Conservation (phyloP, 2,113 vertebrate species). For the Chloropsis hardwickii region DNA sequence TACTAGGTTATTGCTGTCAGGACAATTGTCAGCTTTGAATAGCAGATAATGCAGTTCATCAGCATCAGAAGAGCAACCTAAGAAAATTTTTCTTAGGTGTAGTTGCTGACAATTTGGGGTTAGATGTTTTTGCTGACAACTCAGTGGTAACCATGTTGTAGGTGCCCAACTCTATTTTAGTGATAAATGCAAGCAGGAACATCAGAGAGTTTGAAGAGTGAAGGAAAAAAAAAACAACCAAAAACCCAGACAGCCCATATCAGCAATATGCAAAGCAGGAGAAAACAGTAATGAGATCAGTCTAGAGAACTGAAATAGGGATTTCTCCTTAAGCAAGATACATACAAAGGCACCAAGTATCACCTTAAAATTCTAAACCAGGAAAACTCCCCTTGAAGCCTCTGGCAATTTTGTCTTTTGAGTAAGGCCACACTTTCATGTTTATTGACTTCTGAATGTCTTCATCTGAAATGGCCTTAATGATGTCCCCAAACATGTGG, state of each 20-base stretch:
- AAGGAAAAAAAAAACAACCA: neutral
- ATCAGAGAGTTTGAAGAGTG: neutral
- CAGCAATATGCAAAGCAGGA: neutral
- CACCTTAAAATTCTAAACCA: neutral
- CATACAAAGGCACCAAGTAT: neutral
- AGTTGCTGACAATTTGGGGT: neutral
- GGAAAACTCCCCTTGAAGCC: neutral
- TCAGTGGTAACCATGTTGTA: neutral
- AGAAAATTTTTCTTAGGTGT: neutral
- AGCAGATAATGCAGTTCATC: neutral
- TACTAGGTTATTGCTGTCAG: neutral
- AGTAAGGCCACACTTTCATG: neutral
- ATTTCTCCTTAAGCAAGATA: neutral
- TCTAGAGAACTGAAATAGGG: neutral
- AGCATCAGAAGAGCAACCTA: neutral
- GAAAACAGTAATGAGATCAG: neutral
- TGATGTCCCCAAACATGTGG: fast-evolving
- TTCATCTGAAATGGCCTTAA: neutral
- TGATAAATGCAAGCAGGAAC: neutral
- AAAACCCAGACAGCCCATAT: neutral
- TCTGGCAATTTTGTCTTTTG: neutral
- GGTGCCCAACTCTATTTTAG: neutral
- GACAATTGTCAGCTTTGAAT: neutral
- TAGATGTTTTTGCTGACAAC: neutral
- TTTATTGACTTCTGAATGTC: neutral